Base-by-base conservation (phyloP, 2,113 vertebrate genomes). In the Syrmaticus mikado region DNA sequence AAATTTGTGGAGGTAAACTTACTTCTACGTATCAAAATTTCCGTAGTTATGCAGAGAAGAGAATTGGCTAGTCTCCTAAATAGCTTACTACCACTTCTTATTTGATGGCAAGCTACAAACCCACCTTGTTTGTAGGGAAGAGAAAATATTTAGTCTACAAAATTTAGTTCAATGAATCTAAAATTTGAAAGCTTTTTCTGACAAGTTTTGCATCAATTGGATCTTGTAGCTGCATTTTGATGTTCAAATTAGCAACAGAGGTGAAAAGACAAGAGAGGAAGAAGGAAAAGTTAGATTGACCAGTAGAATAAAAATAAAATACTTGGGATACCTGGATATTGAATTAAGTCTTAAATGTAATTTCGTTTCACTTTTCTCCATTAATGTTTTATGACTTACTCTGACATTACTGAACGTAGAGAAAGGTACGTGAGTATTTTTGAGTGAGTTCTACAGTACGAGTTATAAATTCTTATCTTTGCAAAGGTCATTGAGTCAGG, bases 401-500 rank as follows among this genome's bases (percentile, higher is more conserved):
- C 65, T 80, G 75, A 85, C 28, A 40, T 93, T 85, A 70, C 21
- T 74, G 28, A 74, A 68, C 16, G 15, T 50, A 18, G 45, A 88
- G 34, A 70, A 73, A 80, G 32, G 71, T 45, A n/a, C 34, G 7
- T 34, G 53, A 22, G n/a, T 80, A 41, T 70, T 93, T 88, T 43
- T 84, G 66, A 90, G 36, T 40, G 25, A 92, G 36, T 67, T 67
- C 58, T 78, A 46, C 34, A 66, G 34, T 58, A 61, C 0, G 11
- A n/a, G 61, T 86, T 46, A 75, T 46, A 91, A 92, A 82, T 92
- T 77, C 60, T 71, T 70, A 41, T 71, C 64, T 92, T 74, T 89
- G 19, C 60, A 87, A 74, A 92, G 75, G 87, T 80, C 36, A n/a
- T 10, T 14, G 34, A 80, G 64, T 58, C 71, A 76, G 52, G 72